Evolutionary conservation across 2,113 vertebrate genomes (phyloP), one percentile per base, ranked within the genome.

Genomic region (Phycodurus eques): DNA sequence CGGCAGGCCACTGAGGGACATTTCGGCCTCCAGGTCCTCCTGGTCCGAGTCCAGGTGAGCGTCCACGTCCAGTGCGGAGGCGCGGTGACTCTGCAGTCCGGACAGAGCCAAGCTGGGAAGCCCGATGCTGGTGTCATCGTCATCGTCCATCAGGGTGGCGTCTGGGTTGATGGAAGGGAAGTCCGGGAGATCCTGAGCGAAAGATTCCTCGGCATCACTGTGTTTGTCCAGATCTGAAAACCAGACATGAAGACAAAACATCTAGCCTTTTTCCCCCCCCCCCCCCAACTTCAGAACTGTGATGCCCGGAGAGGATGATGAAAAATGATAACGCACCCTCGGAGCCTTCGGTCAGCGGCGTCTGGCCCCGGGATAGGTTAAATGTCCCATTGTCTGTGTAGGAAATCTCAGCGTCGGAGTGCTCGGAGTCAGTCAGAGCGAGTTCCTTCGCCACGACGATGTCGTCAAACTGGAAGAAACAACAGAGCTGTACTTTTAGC

Each of bases 111-210:
- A 85, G 57, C 93, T 97, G 0, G 96, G 97, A 22, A 99, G 91
- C 42, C 96, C 97, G 8, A 99, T 95, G 91, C 96, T 98, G 15
- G 96, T 95, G 87, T 99, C 97, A 0, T 99, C 97, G 0, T 98
- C 96, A 0, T 99, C 97, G 2, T 98, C 98, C 87, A 98, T 91
- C 66, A 96, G 86, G 0, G 93, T 90, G 44, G 88, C 89, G 57
- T 98, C 96, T 0, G 96, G 96, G 67, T 97, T 98, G 74, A 99
- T 96, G 60, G 96, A 98, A 68, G 97, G 97, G 82, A 99, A 98
- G 81, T 98, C 96, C 0, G 93, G 94, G 31, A 99, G 96, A 80
- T 97, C 96, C 73, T 93, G 92, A 66, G 96, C 96, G 79, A 99
- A 98, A 14, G 96, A 97, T 72, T 98, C 98, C 83, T 99, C 97